phyloP scores from a whole-genome alignment of 2,888 invertebrate genomes.

The Slavum lentiscoides region DNA sequence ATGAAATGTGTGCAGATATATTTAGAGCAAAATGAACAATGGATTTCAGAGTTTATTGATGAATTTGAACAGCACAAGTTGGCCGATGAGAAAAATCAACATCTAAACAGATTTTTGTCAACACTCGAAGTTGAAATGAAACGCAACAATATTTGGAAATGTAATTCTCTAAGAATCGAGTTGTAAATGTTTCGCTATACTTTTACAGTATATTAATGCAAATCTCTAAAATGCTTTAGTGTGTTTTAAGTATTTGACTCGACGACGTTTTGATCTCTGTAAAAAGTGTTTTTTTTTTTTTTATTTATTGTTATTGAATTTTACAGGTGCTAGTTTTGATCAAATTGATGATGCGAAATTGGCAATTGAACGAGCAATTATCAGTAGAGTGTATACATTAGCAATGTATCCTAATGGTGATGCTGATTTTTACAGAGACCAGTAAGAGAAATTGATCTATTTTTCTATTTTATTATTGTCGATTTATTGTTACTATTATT shows the following conservation, averaged over 20 bases:
- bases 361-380: slow-evolving; percentile 87
- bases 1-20: slow-evolving; percentile 78
- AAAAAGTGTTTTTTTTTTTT: too few relatives aligned
- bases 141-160: slow-evolving; percentile 71
- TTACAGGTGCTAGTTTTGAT: slow-evolving; percentile 69
- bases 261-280: background rate
- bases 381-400: slow-evolving; percentile 86
- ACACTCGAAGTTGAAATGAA: slow-evolving; percentile 72
- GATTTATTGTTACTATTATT: slow-evolving; percentile 14
- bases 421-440: slow-evolving; percentile 88
- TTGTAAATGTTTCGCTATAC: background rate
- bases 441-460: slow-evolving; percentile 64
- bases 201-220: background rate
- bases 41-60: slow-evolving; percentile 74
- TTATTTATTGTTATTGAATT: background rate
- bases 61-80: slow-evolving; percentile 79
- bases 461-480: slow-evolving; percentile 1
- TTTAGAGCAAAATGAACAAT: slow-evolving; percentile 74
- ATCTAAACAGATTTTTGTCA: slow-evolving; percentile 80
- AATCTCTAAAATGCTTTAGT: background rate
- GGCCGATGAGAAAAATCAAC: slow-evolving; percentile 89
- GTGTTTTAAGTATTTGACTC: too few relatives aligned
- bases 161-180: slow-evolving; percentile 60
- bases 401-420: slow-evolving; percentile 97
- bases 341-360: slow-evolving; percentile 77